These are phyloP conservation scores for Lepus timidus DNA, from an alignment of 2,113 vertebrate species.

Conservation along the genomic window DNA sequence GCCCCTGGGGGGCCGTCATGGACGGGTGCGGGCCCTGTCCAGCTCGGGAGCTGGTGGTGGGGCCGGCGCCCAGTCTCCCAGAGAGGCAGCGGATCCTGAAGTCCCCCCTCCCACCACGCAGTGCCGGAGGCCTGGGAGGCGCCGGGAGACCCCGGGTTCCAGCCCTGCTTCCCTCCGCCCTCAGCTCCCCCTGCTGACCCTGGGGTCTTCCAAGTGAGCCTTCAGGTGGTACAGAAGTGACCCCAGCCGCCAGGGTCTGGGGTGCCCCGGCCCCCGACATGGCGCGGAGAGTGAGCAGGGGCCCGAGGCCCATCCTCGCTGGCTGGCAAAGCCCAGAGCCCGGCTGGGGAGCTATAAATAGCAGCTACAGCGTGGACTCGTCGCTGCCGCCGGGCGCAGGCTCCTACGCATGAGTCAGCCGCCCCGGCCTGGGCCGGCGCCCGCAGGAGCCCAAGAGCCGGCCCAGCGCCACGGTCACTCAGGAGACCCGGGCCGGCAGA, in stretches of 20 bases:
- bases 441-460: not conserved
- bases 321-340: constrained; percentile 17
- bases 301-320: not conserved
- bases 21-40: too few species aligned
- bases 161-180: not conserved
- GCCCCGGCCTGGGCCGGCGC: not conserved
- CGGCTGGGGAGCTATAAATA: constrained; percentile 84
- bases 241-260: not conserved
- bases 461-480: not conserved
- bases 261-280: too few species aligned
- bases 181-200: not conserved
- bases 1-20: too few species aligned
- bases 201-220: not conserved
- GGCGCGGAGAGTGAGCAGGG: too few species aligned
- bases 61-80: not conserved
- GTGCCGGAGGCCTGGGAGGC: not conserved
- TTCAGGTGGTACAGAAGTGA: too few species aligned
- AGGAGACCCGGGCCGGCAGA: not conserved
- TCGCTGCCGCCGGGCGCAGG: not conserved
- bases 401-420: constrained; percentile 66
- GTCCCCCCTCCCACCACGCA: not conserved
- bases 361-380: constrained; percentile 73
- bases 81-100: too few species aligned
- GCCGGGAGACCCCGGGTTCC: not conserved
- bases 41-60: not conserved